Percentiles rank a stretch among this genome's conserved stretches.
Evolutionary conservation across 2,113 vertebrate genomes (phyloP).

Genomic region (Sialia sialis): DNA sequence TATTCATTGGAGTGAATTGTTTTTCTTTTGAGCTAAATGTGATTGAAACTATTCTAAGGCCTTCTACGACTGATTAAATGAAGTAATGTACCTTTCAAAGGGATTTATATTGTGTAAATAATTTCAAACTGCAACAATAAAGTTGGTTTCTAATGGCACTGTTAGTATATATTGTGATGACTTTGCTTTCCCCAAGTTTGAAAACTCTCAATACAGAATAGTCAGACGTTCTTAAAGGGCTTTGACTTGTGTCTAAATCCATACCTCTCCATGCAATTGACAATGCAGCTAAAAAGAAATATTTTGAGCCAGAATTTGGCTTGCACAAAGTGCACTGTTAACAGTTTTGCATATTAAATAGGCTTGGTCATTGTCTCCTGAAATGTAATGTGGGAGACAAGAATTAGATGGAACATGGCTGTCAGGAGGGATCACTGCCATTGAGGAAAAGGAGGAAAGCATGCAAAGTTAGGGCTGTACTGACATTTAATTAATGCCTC

Average conservation of each 20-base stretch:
- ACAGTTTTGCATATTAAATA: background rate
- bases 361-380: background rate
- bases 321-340: background rate
- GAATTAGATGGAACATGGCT: background rate
- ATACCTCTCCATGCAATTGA: background rate
- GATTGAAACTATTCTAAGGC: constrained; percentile 69
- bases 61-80: constrained; percentile 74
- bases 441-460: background rate
- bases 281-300: background rate
- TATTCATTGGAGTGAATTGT: constrained; percentile 60
- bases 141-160: constrained; percentile 71
- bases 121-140: constrained; percentile 77
- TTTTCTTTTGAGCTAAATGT: constrained; percentile 71
- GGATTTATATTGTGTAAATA: constrained; percentile 84
- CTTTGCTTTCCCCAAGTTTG: background rate
- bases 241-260: background rate
- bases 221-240: background rate
- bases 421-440: background rate
- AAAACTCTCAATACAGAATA: background rate
- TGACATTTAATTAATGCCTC: background rate
- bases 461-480: background rate
- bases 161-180: background rate
- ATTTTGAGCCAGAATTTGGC: background rate
- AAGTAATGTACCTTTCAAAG: constrained; percentile 80
- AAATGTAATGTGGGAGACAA: background rate